Evolutionary conservation across 1,140 invertebrate species (phyloP), one percentile per base, ranked within the genome.

Genomic region (Drosophila pectinifera): DNA sequence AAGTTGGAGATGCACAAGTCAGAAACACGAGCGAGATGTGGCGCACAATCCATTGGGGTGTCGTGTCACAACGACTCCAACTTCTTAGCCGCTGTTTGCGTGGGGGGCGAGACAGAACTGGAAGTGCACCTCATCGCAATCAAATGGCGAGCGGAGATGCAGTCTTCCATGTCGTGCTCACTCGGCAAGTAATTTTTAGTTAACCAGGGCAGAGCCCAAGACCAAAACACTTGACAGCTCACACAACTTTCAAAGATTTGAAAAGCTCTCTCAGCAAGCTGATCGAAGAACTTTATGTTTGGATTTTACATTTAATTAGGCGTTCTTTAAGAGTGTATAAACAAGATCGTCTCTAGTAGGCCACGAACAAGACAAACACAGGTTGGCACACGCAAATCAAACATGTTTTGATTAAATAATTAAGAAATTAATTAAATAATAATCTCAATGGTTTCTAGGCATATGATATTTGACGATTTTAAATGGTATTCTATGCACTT

Each of bases 141-240:
- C 61, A 6, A 61, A 93, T 91, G 93, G 93, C 93, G 94, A 95
- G 95, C 93, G 95, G 95, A 96, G 94, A 94, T 94, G 91, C 55
- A 39, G 53, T 73, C 84, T 91, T 89, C 78, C 72, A 61, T 73
- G 76, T 70, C 88, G 80, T 92, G 82, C 39, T 92, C 74, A 91
- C 85, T 80, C 69, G 57, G 42, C 73, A 72, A 58, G 65, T 79
- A 18, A 20, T 55, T 51, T 34, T 34, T 31, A 55, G 48, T 55
- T 31, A 42, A 54, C n/a, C 22, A 57, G 34, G 34, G 51, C 13
- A 42, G 1, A 5, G 28, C 58, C 28, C 20, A 42, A 26, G 39
- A 68, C n/a, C 55, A 55, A 70, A 78, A 48, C 6, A 43, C 56
- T 63, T 54, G 74, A 34, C 90, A 91, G 93, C 84, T 85, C 74